phyloP scores from a whole-genome alignment of 2,797 vertebrate species.

The Pelobates cultripes region DNA sequence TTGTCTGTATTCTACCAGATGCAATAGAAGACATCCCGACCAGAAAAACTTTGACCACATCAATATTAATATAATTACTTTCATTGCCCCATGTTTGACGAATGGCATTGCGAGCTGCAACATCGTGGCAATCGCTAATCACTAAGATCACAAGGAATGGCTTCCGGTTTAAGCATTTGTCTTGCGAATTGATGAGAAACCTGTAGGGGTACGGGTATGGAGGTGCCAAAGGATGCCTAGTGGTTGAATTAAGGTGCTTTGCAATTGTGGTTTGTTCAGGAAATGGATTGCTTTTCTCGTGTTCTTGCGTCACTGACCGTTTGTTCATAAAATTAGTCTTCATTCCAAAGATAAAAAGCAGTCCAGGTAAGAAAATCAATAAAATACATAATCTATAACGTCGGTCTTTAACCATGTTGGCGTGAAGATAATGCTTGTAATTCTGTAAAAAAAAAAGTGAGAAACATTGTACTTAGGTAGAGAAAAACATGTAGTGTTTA shows the following conservation, averaged over 20 bases:
- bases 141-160: constrained; percentile 80
- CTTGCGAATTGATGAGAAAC: constrained; percentile 69
- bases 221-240: constrained; percentile 39
- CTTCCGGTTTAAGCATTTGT: constrained; percentile 59
- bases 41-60: constrained; percentile 73
- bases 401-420: neutral
- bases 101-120: constrained; percentile 59
- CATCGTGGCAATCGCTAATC: constrained; percentile 41
- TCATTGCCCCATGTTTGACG: constrained; percentile 78
- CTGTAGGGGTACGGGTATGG: constrained; percentile 68
- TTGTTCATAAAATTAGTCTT: neutral
- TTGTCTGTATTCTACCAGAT: rapidly evolving
- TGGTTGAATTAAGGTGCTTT: neutral
- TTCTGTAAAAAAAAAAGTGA: too few species aligned
- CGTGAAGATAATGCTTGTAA: neutral
- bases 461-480: too few species aligned
- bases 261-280: too few species aligned
- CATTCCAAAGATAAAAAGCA: neutral
- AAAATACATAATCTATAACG: neutral
- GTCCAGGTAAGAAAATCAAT: neutral
- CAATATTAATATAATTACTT: constrained; percentile 62
- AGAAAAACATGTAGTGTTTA: too few species aligned
- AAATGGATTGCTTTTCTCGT: neutral
- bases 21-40: constrained; percentile 57
- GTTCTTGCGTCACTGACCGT: too few species aligned